A percentile compares a stretch with the other conserved stretches of the same genome.
These are phyloP conservation scores for Orthonychiurus folsomi DNA, from an alignment of 2,888 invertebrate genomes.

Conservation along the genomic window DNA sequence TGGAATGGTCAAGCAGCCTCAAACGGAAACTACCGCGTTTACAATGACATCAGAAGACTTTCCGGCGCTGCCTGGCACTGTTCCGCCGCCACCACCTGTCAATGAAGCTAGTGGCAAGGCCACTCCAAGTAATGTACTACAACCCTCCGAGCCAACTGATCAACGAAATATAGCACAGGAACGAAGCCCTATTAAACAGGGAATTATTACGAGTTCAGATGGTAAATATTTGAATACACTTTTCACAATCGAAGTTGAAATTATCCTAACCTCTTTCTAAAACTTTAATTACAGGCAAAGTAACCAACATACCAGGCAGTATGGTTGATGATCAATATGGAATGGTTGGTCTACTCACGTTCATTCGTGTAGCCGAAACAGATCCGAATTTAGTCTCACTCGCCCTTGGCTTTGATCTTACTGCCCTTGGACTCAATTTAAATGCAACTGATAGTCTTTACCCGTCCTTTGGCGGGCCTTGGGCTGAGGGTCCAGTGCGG, in stretches of 20 bases:
- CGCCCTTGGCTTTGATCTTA: slow-evolving; percentile 95
- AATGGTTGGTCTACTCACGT: slow-evolving; percentile 95
- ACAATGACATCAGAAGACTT: slow-evolving; percentile 99
- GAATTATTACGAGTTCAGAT: slow-evolving; percentile 91
- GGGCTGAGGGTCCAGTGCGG: slow-evolving; percentile 95
- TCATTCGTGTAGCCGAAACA: slow-evolving; percentile 94
- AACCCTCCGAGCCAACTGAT: no score
- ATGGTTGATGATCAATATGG: slow-evolving; percentile 99
- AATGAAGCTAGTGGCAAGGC: slow-evolving; percentile 35
- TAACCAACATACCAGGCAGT: slow-evolving; percentile 94
- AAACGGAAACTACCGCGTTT: slow-evolving; percentile 84
- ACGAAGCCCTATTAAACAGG: slow-evolving; percentile 53
- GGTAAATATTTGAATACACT: no score
- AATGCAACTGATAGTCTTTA: slow-evolving; percentile 97
- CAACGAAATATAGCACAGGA: no score
- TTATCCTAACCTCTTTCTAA: not conserved
- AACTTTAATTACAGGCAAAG: no score
- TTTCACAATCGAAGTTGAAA: slow-evolving; percentile 8
- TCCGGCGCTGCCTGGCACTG: slow-evolving; percentile 94
- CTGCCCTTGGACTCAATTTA: slow-evolving; percentile 93
- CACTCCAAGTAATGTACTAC: no score
- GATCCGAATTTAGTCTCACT: slow-evolving; percentile 93
- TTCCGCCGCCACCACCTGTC: slow-evolving; percentile 42
- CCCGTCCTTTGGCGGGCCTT: slow-evolving; percentile 97
- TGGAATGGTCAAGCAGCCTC: slow-evolving; percentile 91